Evolutionary conservation across 2,113 vertebrate genomes (phyloP).

Genomic region (Brachypodius melanocephalos): DNA sequence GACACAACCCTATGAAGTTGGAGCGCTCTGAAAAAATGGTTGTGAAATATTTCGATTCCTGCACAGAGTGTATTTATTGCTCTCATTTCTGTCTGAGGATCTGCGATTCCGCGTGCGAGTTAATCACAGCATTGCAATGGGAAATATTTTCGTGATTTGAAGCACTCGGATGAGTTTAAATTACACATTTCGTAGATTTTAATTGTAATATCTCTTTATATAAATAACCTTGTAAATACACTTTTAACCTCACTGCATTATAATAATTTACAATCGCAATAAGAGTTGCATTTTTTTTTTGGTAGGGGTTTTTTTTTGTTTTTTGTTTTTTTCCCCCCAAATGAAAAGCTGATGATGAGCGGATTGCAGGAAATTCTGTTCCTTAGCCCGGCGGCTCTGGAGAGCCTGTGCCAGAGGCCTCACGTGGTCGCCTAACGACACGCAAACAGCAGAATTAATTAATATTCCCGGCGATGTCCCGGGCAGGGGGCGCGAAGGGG

Average conservation of each 20-base stretch:
- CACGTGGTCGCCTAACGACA: neutral
- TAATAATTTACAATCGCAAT: neutral
- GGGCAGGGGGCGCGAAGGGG: neutral
- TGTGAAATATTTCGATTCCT: neutral
- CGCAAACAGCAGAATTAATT: constrained; percentile 7
- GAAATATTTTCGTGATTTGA: neutral
- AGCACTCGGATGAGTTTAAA: neutral
- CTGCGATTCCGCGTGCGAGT: neutral
- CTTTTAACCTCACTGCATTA: neutral
- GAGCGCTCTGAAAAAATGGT: neutral
- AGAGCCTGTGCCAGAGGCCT: neutral
- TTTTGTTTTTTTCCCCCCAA: no score
- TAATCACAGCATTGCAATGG: neutral
- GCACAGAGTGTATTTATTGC: neutral
- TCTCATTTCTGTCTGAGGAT: neutral
- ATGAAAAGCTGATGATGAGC: constrained; percentile 4
- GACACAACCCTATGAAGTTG: neutral
- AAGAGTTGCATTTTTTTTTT: neutral
- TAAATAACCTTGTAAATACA: neutral
- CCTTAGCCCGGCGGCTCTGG: neutral
- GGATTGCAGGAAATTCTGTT: neutral
- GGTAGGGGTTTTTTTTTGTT: neutral
- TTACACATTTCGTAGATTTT: neutral
- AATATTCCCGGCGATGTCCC: constrained; percentile 1
- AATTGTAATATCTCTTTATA: neutral